A percentile compares a stretch with the other conserved stretches of the same genome.
These are phyloP conservation scores for Dryococelus australis DNA, from an alignment of 2,888 invertebrate species.

Conservation along the genomic window DNA sequence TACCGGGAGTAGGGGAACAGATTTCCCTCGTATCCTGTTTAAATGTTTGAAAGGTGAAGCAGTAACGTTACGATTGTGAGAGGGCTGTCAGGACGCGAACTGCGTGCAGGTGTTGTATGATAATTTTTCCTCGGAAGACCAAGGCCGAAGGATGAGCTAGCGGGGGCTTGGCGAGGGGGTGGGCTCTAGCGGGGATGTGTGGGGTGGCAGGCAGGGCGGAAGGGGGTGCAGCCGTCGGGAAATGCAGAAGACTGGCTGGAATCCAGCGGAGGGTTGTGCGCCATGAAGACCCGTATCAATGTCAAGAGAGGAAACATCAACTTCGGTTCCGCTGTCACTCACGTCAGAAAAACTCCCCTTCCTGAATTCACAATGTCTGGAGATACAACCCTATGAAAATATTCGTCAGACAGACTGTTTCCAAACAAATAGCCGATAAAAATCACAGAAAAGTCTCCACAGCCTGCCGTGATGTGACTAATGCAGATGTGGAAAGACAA, in stretches of 20 bases:
- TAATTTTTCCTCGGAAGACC: conserved; percentile 3
- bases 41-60: not conserved
- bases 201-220: not conserved
- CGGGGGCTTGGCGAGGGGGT: not conserved
- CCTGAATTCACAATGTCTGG: conserved; percentile 5
- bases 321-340: conserved; percentile 16
- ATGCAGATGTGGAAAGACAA: too few relatives aligned
- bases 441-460: not conserved
- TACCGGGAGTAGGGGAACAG: not conserved
- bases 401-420: conserved; percentile 6
- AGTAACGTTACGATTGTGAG: not conserved
- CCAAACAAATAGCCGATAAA: not conserved
- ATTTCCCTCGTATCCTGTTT: not conserved
- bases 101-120: not conserved
- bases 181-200: not conserved
- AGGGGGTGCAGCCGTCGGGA: not conserved
- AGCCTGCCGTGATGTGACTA: too few relatives aligned
- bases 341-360: conserved; percentile 16
- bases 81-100: not conserved
- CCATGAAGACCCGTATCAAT: conserved; percentile 16
- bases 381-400: conserved; percentile 9
- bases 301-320: conserved; percentile 4
- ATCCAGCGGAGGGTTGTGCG: conserved; percentile 8
- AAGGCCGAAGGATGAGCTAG: not conserved
- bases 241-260: conserved; percentile 16